Base-by-base conservation (phyloP, 2,888 invertebrate genomes). In the Ennomos fuscantarius region DNA sequence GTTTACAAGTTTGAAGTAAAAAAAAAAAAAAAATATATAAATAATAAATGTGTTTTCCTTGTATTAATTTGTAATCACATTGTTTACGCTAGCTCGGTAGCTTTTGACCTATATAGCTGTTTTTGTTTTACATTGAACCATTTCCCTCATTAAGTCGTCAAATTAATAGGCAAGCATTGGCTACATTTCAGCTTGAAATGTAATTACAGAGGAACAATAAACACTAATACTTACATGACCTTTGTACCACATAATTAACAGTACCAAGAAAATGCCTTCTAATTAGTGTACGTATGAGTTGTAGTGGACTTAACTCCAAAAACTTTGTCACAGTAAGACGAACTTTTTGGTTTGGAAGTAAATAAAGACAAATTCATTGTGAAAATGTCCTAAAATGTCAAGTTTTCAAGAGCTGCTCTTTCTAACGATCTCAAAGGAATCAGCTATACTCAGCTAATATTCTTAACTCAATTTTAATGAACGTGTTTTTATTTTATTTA, bases 241-340 rank as follows among this genome's bases (percentile, higher is more conserved):
- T 59, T 49, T 53, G 48, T 52, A 58, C 58, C 44, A 49, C 44
- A 15, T 53, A 49, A 58, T 58, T 58, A 58, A 43, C 53, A 58
- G 39, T 45, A 49, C 58, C 53, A 48, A 58, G 53, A 49, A 57
- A 58, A 58, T 58, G 36, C 52, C 49, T 54, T 15, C 49, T 49
- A 54, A 59, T 59, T 58, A 58, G 41, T 44, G 13, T 48, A 48
- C 44, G 24, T 52, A 57, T 48, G 48, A 24, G 43, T 39, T 48
- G 45, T 46, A 42, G n/a, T n/a, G n/a, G 33, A 42, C 15, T 36
- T 41, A 34, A 43, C 8, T 37, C 37, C 42, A n/a, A 36, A 10
- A 10, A 55, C 44, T 24, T 33, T 49, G 39, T 49, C 55, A n/a
- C 8, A 37, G 6, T 43, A 34, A 24, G 15, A 31, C 6, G 6